phyloP scores from a whole-genome alignment of 1,140 invertebrate species.

The Himalopsyche phryganea region DNA sequence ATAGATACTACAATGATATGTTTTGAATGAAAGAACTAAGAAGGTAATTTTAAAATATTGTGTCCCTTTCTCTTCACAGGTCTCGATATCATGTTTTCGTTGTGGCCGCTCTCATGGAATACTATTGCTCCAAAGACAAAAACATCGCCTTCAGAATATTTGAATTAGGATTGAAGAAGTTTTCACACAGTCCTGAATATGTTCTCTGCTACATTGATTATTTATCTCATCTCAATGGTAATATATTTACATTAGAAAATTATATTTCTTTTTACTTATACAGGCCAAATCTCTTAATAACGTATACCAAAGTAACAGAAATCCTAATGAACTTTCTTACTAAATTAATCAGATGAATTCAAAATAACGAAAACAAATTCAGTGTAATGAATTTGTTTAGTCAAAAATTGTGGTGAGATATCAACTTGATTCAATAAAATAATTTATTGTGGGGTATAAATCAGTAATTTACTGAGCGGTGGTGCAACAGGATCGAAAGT shows the following conservation, averaged over 20 bases:
- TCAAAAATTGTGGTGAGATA: no score
- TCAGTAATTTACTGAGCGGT: no score
- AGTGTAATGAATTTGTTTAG: no score
- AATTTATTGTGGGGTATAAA: no score
- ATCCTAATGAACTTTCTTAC: neutral
- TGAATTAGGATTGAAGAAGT: constrained; percentile 96
- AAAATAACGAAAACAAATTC: no score
- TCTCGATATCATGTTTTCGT: constrained; percentile 93
- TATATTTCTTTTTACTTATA: neutral
- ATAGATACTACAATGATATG: no score
- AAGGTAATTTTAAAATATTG: no score
- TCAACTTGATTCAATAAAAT: no score
- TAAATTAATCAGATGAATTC: neutral
- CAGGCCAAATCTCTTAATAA: neutral
- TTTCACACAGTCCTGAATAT: constrained; percentile 90
- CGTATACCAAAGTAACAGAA: neutral
- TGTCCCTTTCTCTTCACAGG: constrained; percentile 37
- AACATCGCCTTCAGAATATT: constrained; percentile 98
- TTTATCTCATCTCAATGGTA: constrained; percentile 95
- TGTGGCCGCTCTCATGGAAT: constrained; percentile 97
- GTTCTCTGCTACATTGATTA: constrained; percentile 96
- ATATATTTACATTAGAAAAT: constrained; percentile 20
- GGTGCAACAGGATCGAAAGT: no score
- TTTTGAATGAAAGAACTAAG: no score
- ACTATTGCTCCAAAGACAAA: constrained; percentile 99